These are phyloP conservation scores for Solea solea DNA, from an alignment of 2,113 vertebrate genomes.

Conservation along the genomic window DNA sequence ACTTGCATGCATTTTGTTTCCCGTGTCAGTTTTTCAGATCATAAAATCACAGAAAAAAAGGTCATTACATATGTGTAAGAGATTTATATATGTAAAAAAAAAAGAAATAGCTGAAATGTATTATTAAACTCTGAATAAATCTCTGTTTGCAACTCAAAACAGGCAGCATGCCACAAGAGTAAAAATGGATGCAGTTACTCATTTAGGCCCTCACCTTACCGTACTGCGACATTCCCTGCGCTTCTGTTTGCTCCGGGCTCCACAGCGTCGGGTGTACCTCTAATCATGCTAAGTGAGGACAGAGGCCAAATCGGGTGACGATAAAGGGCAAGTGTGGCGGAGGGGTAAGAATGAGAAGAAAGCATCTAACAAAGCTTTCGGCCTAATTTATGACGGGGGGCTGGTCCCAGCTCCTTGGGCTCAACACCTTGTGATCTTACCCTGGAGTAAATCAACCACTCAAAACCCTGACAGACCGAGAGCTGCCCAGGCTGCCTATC, in stretches of 20 bases:
- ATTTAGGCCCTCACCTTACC: conserved; percentile 26
- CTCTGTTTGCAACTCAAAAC: neutral
- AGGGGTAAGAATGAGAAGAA: conserved; percentile 45
- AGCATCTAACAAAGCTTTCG: conserved; percentile 59
- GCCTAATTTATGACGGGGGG: conserved; percentile 64
- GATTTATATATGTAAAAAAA: neutral
- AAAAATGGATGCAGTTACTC: conserved; percentile 1
- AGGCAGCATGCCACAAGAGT: conserved; percentile 3
- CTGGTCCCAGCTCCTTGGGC: conserved; percentile 24
- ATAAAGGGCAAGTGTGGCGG: conserved; percentile 60
- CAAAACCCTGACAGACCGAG: conserved; percentile 29
- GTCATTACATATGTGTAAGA: neutral
- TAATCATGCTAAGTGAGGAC: conserved; percentile 65
- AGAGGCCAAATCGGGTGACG: conserved; percentile 37
- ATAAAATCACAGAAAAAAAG: neutral
- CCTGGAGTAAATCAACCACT: conserved; percentile 67
- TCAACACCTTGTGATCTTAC: conserved; percentile 51
- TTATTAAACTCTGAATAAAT: conserved; percentile 2
- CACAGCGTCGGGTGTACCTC: conserved; percentile 15
- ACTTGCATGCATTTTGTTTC: conserved; percentile 25
- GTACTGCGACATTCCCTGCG: conserved; percentile 2
- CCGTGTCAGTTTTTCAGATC: conserved; percentile 15
- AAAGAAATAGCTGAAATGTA: neutral
- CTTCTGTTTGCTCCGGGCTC: conserved; percentile 25
- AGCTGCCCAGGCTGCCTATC: conserved; percentile 14